Percentiles rank a stretch among this genome's conserved stretches.
phyloP scores from a whole-genome alignment of 2,888 invertebrate genomes.

The Glyphotaelius pellucidus region DNA sequence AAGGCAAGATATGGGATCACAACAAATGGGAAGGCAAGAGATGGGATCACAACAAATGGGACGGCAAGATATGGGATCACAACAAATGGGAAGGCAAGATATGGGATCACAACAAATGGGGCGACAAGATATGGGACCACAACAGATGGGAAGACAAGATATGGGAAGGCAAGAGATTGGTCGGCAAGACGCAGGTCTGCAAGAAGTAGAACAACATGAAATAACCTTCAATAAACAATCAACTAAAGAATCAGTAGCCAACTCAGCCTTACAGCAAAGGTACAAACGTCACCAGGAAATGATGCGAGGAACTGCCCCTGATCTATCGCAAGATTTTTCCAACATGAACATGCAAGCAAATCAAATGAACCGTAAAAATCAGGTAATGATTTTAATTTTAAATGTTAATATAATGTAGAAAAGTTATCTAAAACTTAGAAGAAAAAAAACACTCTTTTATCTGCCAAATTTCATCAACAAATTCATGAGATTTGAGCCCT shows the following conservation, averaged over 20 bases:
- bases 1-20: background rate
- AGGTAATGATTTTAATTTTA: conserved; percentile 36
- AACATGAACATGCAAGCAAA: conserved; percentile 60
- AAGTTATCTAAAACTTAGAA: background rate
- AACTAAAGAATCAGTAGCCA: conserved; percentile 44
- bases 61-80: background rate
- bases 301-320: conserved; percentile 69
- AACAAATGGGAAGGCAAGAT: background rate
- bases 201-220: conserved; percentile 15
- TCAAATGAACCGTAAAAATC: conserved; percentile 49
- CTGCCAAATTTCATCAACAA: background rate
- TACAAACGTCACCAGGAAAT: conserved; percentile 79
- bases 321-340: conserved; percentile 61
- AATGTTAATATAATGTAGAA: background rate
- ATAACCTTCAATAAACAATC: background rate
- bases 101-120: background rate
- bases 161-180: conserved; percentile 20
- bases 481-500: background rate
- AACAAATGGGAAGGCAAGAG: background rate
- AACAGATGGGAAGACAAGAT: background rate
- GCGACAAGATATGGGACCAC: background rate
- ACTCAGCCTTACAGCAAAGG: conserved; percentile 74
- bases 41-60: background rate
- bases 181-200: background rate
- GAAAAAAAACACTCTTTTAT: background rate